Evolutionary conservation across 1,140 invertebrate species (phyloP).

Genomic region (Dreissena rostriformis): DNA sequence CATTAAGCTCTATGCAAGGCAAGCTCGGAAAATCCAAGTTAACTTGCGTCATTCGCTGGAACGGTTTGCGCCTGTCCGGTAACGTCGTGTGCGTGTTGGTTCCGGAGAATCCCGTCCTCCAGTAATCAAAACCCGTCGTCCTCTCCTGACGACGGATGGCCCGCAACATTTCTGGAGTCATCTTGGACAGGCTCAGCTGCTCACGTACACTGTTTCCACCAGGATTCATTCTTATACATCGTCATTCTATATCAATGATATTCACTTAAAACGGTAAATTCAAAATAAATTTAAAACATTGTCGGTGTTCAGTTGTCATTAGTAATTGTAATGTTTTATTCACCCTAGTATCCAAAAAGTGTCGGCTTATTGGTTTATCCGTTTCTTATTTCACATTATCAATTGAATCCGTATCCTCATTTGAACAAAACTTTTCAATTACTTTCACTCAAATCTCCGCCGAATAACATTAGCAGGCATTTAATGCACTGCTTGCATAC

Average conservation of each 20-base stretch:
- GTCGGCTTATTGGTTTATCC: no score
- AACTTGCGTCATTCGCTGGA: neutral
- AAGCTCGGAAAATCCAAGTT: neutral
- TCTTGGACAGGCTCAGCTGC: no score
- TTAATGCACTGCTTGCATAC: neutral
- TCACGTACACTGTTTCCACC: no score
- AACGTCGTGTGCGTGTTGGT: neutral
- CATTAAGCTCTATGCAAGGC: neutral
- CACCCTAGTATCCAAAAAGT: no score
- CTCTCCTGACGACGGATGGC: neutral
- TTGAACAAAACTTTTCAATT: slow-evolving; percentile 4
- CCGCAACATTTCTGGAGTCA: neutral
- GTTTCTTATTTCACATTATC: no score
- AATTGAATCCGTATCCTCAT: no score
- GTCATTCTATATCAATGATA: no score
- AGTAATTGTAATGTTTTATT: no score
- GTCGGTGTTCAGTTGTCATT: no score
- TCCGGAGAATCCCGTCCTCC: neutral
- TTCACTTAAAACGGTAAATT: no score
- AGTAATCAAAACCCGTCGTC: neutral
- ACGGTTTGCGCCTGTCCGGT: neutral
- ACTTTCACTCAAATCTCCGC: neutral
- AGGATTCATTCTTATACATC: no score
- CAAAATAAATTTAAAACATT: no score
- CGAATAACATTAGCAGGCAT: neutral